Conservation (phyloP, 1,140 invertebrate species). For the Metopolophium dirhodum region DNA sequence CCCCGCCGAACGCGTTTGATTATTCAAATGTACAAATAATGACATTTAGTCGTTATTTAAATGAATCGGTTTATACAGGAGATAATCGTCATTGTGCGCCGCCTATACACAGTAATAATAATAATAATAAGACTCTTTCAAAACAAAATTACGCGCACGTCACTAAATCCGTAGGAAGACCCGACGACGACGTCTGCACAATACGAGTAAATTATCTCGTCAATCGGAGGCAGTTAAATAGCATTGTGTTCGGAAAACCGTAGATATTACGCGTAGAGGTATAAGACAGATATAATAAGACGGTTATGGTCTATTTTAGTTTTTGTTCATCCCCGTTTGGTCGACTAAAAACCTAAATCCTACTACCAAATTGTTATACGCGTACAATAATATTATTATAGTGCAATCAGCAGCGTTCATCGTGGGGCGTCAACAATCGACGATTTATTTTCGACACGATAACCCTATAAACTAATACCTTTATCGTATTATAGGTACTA, state of each 20-base stretch:
- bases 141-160: constrained; percentile 13
- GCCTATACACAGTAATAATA: neutral
- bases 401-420: too few relatives aligned
- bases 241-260: neutral
- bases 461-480: too few relatives aligned
- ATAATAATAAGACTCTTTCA: neutral
- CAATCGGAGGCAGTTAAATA: constrained; percentile 12
- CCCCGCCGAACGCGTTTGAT: neutral
- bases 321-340: neutral
- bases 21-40: constrained; percentile 18
- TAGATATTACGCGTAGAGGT: neutral
- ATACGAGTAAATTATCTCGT: constrained; percentile 34
- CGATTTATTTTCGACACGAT: too few relatives aligned
- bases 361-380: neutral
- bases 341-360: neutral
- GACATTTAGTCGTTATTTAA: neutral
- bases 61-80: neutral
- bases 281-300: neutral
- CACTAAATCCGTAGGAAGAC: neutral
- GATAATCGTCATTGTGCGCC: constrained; percentile 12
- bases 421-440: too few relatives aligned
- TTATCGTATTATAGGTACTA: too few relatives aligned
- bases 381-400: neutral
- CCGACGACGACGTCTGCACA: neutral
- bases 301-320: neutral